A percentile compares a stretch with the other conserved stretches of the same genome.
Evolutionary conservation across 2,888 invertebrate species (phyloP).

Genomic region (Drosophila macrothrix): DNA sequence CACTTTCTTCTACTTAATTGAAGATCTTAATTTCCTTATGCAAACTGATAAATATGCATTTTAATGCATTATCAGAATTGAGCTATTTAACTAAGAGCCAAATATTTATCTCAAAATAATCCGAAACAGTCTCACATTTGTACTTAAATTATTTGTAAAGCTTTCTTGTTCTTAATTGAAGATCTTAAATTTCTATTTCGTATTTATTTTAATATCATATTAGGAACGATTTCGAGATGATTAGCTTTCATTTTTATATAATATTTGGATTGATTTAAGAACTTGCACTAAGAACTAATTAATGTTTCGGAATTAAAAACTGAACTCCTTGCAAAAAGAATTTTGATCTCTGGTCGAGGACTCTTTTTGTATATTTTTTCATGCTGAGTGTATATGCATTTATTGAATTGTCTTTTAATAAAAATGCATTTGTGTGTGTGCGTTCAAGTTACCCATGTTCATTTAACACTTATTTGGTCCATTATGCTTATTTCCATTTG

Average conservation of each 20-base stretch:
- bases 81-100: not conserved
- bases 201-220: not conserved
- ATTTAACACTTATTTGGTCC: conserved; percentile 49
- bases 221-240: not conserved
- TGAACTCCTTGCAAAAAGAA: too few relatives aligned
- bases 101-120: not conserved
- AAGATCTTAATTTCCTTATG: not conserved
- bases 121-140: not conserved
- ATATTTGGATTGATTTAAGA: not conserved
- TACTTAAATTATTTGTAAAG: not conserved
- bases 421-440: conserved; percentile 14
- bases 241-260: not conserved
- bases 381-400: conserved; percentile 4
- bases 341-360: not conserved
- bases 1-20: not conserved
- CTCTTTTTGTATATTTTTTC: too few relatives aligned
- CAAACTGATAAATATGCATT: not conserved
- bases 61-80: not conserved
- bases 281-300: not conserved
- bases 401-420: not conserved
- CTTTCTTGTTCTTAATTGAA: not conserved
- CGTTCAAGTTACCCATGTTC: conserved; percentile 29
- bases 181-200: not conserved
- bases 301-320: not conserved
- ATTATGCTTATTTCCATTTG: conserved; percentile 65